Percentiles rank a stretch among this genome's conserved stretches.
Conservation (phyloP, 2,888 invertebrate genomes). For the Agrilus cyanescens region DNA sequence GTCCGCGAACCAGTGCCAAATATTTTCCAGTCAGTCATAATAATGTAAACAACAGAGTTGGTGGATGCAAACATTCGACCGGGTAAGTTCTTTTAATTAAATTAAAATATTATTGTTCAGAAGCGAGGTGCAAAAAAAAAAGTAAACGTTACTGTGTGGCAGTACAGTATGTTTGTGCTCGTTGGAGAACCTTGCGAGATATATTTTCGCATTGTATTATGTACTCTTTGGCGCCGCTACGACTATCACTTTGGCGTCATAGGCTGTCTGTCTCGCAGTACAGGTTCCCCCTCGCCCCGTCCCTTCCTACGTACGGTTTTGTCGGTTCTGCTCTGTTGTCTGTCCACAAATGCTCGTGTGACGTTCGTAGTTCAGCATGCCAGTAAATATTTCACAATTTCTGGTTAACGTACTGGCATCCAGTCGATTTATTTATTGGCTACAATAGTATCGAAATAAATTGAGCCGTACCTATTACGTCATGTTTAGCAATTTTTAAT, state of each 20-base stretch:
- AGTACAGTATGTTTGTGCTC: no score
- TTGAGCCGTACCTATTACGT: no score
- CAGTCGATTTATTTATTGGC: no score
- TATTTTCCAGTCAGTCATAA: slow-evolving; percentile 6
- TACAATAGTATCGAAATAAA: no score
- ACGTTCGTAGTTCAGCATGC: slow-evolving; percentile 3
- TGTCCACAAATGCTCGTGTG: slow-evolving; percentile 3
- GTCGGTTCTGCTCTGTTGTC: background rate
- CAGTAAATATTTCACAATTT: background rate
- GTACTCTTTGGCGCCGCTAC: slow-evolving; percentile 35
- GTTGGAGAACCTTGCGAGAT: slow-evolving; percentile 4
- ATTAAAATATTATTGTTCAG: slow-evolving; percentile 4
- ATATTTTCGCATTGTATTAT: slow-evolving; percentile 35
- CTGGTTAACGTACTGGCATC: no score
- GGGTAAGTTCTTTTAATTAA: slow-evolving; percentile 5
- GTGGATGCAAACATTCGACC: no score
- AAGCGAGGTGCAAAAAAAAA: background rate
- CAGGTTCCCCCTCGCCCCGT: slow-evolving; percentile 27
- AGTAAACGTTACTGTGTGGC: no score
- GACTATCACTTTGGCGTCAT: slow-evolving; percentile 40
- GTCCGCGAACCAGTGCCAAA: slow-evolving; percentile 12
- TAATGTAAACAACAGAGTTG: slow-evolving; percentile 16
- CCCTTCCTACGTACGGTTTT: slow-evolving; percentile 10
- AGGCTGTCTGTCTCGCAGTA: slow-evolving; percentile 34
- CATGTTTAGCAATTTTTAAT: no score